Evolutionary conservation across 2,888 invertebrate genomes (phyloP).

Genomic region (Athripsodes cinereus): DNA sequence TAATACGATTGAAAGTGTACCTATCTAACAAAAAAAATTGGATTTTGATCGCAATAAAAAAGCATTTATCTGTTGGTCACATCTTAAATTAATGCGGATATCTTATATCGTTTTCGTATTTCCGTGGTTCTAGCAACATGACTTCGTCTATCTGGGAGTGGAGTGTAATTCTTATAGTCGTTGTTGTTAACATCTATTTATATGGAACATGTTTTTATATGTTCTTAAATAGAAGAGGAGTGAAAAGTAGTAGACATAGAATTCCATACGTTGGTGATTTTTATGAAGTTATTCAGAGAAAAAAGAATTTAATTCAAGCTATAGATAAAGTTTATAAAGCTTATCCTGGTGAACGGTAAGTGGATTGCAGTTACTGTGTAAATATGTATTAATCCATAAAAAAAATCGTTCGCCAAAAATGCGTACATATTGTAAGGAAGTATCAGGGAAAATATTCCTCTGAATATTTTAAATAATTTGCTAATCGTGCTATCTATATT

Average conservation of each 20-base stretch:
- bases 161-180: neutral
- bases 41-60: too few species aligned
- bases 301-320: slow-evolving; percentile 29
- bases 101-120: too few species aligned
- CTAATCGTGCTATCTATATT: too few species aligned
- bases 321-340: slow-evolving; percentile 29
- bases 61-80: too few species aligned
- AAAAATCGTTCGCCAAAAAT: too few species aligned
- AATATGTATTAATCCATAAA: neutral
- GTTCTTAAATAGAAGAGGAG: slow-evolving; percentile 31
- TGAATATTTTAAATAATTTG: too few species aligned
- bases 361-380: neutral
- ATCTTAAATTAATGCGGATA: too few species aligned
- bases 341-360: slow-evolving; percentile 34
- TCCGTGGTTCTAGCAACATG: neutral
- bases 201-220: slow-evolving; percentile 6
- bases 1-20: too few species aligned
- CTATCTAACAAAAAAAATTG: too few species aligned
- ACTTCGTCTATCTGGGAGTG: neutral
- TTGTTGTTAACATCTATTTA: neutral
- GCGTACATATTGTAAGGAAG: too few species aligned
- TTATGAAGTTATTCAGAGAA: slow-evolving; percentile 27
- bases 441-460: too few species aligned
- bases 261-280: slow-evolving; percentile 35
- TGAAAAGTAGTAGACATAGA: slow-evolving; percentile 30